Percentiles rank a stretch among this genome's conserved stretches.
Evolutionary conservation across 2,797 vertebrate genomes (phyloP).

Genomic region (Parauchenoglanis ngamensis): DNA sequence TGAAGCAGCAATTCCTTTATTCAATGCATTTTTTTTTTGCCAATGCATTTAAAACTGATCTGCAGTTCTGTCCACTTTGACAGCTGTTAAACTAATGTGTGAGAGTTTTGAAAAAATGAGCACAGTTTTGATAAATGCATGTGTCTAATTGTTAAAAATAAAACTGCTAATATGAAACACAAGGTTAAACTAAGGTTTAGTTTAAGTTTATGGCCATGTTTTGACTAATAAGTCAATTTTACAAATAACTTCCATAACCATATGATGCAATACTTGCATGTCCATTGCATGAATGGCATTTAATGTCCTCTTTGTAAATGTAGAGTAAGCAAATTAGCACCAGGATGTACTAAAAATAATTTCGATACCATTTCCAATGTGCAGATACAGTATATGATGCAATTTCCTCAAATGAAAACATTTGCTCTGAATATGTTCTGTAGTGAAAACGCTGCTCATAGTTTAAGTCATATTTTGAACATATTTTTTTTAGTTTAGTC

Average conservation of each 20-base stretch:
- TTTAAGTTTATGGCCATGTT: neutral
- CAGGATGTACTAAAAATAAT: neutral
- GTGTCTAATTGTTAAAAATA: neutral
- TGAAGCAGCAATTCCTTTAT: neutral
- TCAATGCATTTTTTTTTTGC: neutral
- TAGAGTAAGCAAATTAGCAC: neutral
- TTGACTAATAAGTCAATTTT: neutral
- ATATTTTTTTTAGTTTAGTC: neutral
- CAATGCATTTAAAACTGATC: neutral
- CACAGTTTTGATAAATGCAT: neutral
- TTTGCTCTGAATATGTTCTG: neutral
- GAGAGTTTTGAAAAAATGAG: neutral
- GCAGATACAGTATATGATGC: neutral
- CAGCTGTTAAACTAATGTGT: neutral
- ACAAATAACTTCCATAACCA: neutral
- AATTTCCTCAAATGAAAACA: neutral
- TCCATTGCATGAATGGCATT: neutral
- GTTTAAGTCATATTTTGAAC: neutral
- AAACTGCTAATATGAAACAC: neutral
- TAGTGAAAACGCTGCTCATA: neutral
- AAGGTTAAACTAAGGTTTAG: neutral
- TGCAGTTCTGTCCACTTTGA: neutral
- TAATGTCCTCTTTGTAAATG: neutral
- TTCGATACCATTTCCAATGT: neutral
- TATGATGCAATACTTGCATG: neutral